phyloP scores from a whole-genome alignment of 2,888 invertebrate genomes.

The Crocallis elinguaria region DNA sequence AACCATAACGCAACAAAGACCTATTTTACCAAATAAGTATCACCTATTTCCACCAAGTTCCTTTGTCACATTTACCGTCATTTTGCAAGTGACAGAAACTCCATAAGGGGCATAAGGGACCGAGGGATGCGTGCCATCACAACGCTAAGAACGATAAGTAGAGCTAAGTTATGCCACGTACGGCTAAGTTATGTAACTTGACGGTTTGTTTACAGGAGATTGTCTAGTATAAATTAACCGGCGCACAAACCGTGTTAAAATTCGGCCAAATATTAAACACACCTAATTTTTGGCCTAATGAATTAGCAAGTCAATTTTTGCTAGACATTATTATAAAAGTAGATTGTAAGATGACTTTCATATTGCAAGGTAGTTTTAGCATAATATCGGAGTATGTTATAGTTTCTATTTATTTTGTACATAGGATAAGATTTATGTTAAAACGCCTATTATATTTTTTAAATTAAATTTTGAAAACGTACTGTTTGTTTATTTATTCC shows the following conservation, averaged over 20 bases:
- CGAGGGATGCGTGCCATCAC: slow-evolving; percentile 15
- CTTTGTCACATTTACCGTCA: not conserved
- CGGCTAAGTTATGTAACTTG: slow-evolving; percentile 2
- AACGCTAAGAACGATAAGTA: not conserved
- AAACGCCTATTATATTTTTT: slow-evolving; percentile 3
- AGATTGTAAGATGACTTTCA: not conserved
- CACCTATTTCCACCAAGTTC: not conserved
- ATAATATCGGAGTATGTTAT: not conserved
- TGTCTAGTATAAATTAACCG: not conserved
- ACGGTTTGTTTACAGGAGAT: slow-evolving; percentile 1
- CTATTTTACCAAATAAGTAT: not conserved
- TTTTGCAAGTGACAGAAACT: slow-evolving; percentile 18
- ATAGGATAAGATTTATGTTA: slow-evolving; percentile 5
- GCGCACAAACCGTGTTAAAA: not conserved
- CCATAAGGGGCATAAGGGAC: slow-evolving; percentile 2
- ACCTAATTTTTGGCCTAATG: not conserved
- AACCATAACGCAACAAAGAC: not conserved
- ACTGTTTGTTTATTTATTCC: not conserved
- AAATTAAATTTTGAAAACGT: slow-evolving; percentile 6
- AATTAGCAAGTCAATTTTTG: not conserved
- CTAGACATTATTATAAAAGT: not conserved
- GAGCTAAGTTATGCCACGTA: slow-evolving; percentile 13
- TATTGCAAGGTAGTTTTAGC: slow-evolving; percentile 8
- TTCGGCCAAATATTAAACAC: too few relatives aligned
- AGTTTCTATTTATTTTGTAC: slow-evolving; percentile 10